These are phyloP conservation scores for Protobothrops mucrosquamatus DNA, from an alignment of 2,113 vertebrate species.

Conservation along the genomic window DNA sequence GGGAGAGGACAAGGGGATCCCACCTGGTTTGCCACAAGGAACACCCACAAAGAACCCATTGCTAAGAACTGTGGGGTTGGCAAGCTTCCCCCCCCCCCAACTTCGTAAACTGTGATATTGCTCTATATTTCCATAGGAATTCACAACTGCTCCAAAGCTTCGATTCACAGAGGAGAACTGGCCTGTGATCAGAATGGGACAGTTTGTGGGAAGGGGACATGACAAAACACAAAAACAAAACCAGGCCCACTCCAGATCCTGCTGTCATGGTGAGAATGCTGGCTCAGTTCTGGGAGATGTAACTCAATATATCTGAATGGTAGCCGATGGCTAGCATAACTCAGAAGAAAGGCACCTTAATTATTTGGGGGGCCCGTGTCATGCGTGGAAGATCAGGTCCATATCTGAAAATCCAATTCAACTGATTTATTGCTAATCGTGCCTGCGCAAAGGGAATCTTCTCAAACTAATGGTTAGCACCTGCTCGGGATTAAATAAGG, in stretches of 20 bases:
- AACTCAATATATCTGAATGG: neutral
- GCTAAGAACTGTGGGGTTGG: neutral
- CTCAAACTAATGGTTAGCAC: neutral
- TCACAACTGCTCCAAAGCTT: neutral
- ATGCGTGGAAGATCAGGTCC: neutral
- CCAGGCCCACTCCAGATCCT: neutral
- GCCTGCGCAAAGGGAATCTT: neutral
- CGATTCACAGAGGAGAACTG: neutral
- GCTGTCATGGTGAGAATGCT: neutral
- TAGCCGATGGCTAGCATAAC: neutral
- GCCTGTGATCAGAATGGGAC: neutral
- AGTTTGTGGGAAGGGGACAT: neutral
- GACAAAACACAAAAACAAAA: neutral
- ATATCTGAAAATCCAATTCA: neutral
- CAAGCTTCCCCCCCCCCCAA: neutral
- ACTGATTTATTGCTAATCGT: neutral
- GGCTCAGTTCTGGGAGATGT: neutral
- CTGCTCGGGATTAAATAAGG: too few relatives aligned
- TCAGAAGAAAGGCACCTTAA: neutral
- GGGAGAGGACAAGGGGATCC: conserved; percentile 32
- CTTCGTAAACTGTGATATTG: neutral
- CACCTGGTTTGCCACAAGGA: neutral
- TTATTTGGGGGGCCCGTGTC: neutral
- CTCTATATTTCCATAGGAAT: neutral
- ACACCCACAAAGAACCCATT: neutral